Evolutionary conservation across 2,797 vertebrate genomes (phyloP).

Genomic region (Catharus ustulatus): DNA sequence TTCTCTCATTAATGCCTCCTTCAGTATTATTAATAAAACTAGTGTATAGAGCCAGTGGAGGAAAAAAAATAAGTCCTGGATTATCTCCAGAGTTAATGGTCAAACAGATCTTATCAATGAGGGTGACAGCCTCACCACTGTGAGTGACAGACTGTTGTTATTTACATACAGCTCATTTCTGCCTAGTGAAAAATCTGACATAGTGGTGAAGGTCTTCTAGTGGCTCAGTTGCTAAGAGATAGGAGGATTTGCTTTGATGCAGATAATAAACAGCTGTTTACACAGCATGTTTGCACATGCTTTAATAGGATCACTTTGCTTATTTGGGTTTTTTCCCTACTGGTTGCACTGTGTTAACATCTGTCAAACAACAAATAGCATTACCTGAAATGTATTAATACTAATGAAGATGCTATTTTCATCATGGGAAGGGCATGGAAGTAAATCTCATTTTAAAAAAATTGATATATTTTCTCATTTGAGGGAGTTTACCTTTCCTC

Average conservation of each 20-base stretch:
- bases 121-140: not conserved
- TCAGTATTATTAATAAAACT: not conserved
- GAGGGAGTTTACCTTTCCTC: not conserved
- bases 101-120: not conserved
- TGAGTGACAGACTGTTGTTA: not conserved
- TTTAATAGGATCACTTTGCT: slow-evolving; percentile 27
- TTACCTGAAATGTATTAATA: not conserved
- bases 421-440: not conserved
- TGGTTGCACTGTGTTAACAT: slow-evolving; percentile 1
- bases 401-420: not conserved
- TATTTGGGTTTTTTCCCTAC: not conserved
- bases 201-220: not conserved
- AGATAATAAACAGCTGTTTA: slow-evolving; percentile 54
- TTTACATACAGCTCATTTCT: not conserved
- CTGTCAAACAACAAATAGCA: slow-evolving; percentile 20
- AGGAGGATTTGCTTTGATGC: slow-evolving; percentile 13
- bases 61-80: not conserved
- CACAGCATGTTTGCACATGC: slow-evolving; percentile 11
- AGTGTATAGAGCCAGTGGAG: not conserved
- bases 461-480: not conserved
- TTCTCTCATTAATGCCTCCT: not conserved
- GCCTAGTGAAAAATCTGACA: not conserved
- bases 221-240: not conserved
- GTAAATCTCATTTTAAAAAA: not conserved
- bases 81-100: not conserved